Evolutionary conservation across 2,797 vertebrate genomes (phyloP), one percentile per base, ranked within the genome.

Genomic region (Acropternis orthonyx): DNA sequence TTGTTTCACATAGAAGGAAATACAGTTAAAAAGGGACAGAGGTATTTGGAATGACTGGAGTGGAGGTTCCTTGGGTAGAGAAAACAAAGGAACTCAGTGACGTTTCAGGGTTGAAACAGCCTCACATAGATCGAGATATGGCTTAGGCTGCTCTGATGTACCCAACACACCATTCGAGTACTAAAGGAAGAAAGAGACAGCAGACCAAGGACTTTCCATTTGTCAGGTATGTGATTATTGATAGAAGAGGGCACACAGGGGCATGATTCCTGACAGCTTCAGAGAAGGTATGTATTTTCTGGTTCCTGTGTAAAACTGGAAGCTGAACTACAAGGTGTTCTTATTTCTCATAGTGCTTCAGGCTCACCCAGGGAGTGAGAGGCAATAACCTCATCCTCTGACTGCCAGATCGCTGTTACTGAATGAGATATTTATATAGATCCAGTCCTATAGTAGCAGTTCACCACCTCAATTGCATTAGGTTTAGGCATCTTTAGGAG

Each of bases 151-250:
- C 43, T 82, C 66, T 68, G 20, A 30, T 78, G 43, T 36, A 51
- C 37, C 43, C 30, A 61, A 27, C 32, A 27, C 32, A 44, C 8
- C 1, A 1, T 15, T 13, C 0, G 0, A 19, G 7, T 9, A 48
- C 69, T n/a, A 63, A 72, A 63, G n/a, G 48, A 92, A 74, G 48
- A 44, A 54, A 46, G n/a, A 51, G 17, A 12, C 12, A 46, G 23
- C 9, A 44, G 19, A 32, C 18, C 36, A 56, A 84, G 24, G 19
- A n/a, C 62, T n/a, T 94, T 48, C n/a, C 23, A 34, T 65, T 79
- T 68, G 46, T 36, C 46, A 68, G 24, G 28, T 49, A 46, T 23
- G 28, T 54, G 49, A 34, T 56, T 55, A 44, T 10, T 49, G 67
- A 56, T 12, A 68, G 67, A 75, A 81, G 36, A 72, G 32, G 18